These are phyloP conservation scores for Peromyscus polionotus DNA, from an alignment of 2,113 vertebrate species.

Conservation along the genomic window DNA sequence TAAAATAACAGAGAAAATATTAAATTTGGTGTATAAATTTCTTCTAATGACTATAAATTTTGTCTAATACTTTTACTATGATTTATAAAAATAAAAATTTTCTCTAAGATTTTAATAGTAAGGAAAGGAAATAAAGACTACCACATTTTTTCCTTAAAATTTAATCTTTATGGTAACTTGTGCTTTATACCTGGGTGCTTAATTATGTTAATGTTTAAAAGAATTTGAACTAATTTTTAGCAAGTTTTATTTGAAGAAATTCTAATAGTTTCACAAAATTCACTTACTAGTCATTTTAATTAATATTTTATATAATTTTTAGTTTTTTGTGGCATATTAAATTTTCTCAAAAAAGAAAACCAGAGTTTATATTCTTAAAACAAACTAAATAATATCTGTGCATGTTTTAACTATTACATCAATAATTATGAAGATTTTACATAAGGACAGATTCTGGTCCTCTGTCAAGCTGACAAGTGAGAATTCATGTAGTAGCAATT, in stretches of 20 bases:
- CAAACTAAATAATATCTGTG: background rate
- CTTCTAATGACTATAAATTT: background rate
- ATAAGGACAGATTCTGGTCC: background rate
- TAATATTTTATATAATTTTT: background rate
- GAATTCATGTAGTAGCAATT: slow-evolving; percentile 64
- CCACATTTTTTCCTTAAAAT: background rate
- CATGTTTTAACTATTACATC: background rate
- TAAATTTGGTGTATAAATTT: too few relatives aligned
- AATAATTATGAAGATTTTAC: background rate
- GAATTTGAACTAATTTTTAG: background rate
- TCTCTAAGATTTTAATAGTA: background rate
- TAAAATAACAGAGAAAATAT: background rate
- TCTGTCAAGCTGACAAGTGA: slow-evolving; percentile 55
- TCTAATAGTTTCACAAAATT: background rate
- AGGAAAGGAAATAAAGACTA: background rate
- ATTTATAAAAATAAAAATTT: background rate
- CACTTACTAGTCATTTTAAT: background rate
- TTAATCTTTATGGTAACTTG: background rate
- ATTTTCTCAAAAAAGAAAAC: background rate
- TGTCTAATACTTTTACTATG: background rate
- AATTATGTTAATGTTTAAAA: background rate
- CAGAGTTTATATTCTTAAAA: background rate
- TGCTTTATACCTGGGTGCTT: too few relatives aligned
- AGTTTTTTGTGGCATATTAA: background rate
- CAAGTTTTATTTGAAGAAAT: background rate